Conservation (phyloP, 2,113 vertebrate genomes). For the Ceyx margarethae region DNA sequence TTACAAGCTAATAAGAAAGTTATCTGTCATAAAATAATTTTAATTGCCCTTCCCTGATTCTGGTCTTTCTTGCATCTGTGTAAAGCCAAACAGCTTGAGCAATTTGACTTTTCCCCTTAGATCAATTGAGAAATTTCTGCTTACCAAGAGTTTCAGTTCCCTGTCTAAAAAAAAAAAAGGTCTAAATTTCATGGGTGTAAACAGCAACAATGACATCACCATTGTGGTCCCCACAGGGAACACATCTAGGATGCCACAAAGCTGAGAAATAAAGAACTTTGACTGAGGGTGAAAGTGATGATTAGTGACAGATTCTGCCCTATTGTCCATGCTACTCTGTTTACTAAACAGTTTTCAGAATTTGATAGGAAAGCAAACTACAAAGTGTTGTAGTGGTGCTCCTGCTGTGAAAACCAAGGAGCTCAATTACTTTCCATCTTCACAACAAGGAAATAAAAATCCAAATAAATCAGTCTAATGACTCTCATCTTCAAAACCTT, state of each 20-base stretch:
- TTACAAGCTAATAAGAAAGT: background rate
- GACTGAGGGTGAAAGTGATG: slow-evolving; percentile 19
- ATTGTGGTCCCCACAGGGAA: background rate
- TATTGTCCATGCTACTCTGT: background rate
- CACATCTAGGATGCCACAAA: background rate
- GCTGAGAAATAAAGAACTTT: slow-evolving; percentile 33
- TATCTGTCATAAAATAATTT: background rate
- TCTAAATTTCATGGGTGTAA: slow-evolving; percentile 2
- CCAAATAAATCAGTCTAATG: background rate
- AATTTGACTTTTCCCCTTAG: background rate
- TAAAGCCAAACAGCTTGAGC: background rate
- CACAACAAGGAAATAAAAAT: background rate
- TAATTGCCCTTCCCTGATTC: background rate
- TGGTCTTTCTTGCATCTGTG: background rate
- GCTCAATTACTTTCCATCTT: background rate
- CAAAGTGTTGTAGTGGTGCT: background rate
- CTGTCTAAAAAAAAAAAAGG: background rate
- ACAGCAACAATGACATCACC: background rate
- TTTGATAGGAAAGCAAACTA: background rate
- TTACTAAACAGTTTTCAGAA: background rate
- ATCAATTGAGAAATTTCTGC: background rate
- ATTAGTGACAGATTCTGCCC: background rate
- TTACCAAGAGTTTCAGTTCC: slow-evolving; percentile 12
- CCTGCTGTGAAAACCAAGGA: background rate
- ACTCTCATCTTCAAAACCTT: background rate